These are phyloP conservation scores for Pseudopodoces humilis DNA, from an alignment of 2,113 vertebrate genomes.

Conservation along the genomic window DNA sequence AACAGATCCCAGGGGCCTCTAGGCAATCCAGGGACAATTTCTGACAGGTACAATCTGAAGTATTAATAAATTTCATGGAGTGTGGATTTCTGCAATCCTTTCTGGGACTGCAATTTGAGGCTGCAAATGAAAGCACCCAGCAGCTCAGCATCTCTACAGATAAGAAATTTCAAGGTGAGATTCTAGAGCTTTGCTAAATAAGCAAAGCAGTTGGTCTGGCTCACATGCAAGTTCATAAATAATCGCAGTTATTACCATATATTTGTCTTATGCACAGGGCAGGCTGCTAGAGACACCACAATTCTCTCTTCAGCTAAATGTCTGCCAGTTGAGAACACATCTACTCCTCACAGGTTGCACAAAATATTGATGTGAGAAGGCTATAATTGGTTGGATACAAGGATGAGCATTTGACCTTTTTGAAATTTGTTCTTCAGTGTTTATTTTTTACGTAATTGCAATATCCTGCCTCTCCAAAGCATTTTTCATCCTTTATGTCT, in stretches of 20 bases:
- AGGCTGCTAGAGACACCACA: background rate
- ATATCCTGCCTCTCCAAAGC: background rate
- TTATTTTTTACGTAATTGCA: background rate
- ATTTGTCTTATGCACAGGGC: background rate
- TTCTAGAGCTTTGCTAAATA: background rate
- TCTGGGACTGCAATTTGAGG: background rate
- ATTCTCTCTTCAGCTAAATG: background rate
- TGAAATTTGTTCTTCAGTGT: background rate
- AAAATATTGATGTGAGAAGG: background rate
- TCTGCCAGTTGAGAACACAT: background rate
- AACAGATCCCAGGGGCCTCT: background rate
- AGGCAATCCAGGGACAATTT: background rate
- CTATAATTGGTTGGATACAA: background rate
- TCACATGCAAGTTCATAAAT: background rate
- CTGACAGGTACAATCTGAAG: background rate
- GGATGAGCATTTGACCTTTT: background rate
- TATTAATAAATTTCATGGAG: constrained; percentile 29
- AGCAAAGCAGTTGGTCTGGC: background rate
- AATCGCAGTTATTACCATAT: background rate
- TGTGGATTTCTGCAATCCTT: background rate
- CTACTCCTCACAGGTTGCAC: background rate
- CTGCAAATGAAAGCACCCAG: background rate
- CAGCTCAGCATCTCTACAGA: background rate
- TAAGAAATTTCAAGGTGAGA: constrained; percentile 1
- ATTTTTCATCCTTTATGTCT: background rate